These are phyloP conservation scores for Halcyon smyrnensis DNA, from an alignment of 2,797 vertebrate species.

Conservation along the genomic window DNA sequence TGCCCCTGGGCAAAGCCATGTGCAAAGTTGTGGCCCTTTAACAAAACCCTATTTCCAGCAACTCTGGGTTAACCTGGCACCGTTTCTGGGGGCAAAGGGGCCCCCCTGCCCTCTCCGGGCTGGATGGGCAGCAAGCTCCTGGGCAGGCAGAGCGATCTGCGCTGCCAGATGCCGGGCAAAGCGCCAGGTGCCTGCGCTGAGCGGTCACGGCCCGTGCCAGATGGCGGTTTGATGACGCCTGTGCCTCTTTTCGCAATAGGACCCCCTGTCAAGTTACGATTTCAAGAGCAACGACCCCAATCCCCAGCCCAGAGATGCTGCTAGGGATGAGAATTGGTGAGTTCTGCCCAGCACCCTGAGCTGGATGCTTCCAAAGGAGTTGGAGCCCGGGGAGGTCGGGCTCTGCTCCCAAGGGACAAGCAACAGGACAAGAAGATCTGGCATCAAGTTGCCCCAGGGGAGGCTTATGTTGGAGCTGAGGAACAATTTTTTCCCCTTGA, in stretches of 20 bases:
- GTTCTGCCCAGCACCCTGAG: neutral
- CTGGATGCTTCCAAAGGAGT: neutral
- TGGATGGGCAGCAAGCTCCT: accelerated
- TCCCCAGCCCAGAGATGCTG: constrained; percentile 86
- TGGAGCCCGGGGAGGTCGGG: neutral
- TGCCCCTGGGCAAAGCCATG: accelerated
- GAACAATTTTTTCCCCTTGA: too few relatives aligned
- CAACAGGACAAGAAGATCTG: too few relatives aligned
- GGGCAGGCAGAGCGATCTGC: accelerated
- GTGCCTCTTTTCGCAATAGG: constrained; percentile 69
- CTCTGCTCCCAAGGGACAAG: too few relatives aligned
- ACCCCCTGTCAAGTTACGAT: constrained; percentile 90
- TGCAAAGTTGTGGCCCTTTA: accelerated
- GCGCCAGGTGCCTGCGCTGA: neutral
- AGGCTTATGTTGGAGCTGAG: neutral
- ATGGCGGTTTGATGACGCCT: accelerated
- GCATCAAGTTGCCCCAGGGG: neutral
- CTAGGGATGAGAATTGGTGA: constrained; percentile 86
- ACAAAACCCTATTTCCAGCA: accelerated
- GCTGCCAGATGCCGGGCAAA: accelerated
- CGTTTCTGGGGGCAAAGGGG: accelerated
- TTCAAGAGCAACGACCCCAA: constrained; percentile 90
- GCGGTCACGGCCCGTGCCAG: neutral
- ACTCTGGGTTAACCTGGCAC: accelerated
- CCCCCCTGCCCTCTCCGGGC: neutral